Evolutionary conservation across 2,888 invertebrate species (phyloP), one percentile per base, ranked within the genome.

Genomic region (Himalopsyche kuldschensis): DNA sequence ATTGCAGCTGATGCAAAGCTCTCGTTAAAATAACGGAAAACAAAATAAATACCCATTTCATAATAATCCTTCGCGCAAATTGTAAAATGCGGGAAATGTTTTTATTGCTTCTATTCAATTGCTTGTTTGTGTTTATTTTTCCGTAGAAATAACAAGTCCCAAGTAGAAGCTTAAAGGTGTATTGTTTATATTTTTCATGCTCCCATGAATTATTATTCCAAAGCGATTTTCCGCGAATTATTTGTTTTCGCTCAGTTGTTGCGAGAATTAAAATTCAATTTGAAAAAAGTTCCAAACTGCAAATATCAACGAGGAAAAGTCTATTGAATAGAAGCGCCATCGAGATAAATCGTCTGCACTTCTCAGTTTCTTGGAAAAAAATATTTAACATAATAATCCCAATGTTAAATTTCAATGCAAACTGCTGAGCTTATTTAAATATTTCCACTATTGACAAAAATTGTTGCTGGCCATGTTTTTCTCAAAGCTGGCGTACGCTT

Each of bases 21-120:
- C 75, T 75, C 27, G 75, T 75, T 75, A 75, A 75, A 75, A 75
- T 55, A 55, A 75, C 32, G 30, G 75, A 32, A 75, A 75, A 75
- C 75, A 75, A 75, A 32, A 55, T 55, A 55, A 55, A 55, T 55
- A 55, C 55, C 55, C 55, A 55, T 55, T 55, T 55, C 55, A 55
- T 55, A 55, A 55, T 55, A 55, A 55, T 55, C 55, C 55, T 55
- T 55, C 24, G 55, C 55, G 10, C 55, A 55, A 55, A 55, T 55
- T 20, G 55, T 55, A 55, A 55, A 55, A 55, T 24, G 55, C 55
- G 55, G 55, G 55, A 55, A 55, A 55, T 55, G 55, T 55, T 55
- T 55, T 55, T 55, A 55, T 55, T 55, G 55, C 20, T 55, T 3
- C 55, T 55, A 55, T 55, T 55, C 20, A 55, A 55, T 55, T 55